A percentile compares a stretch with the other conserved stretches of the same genome.
phyloP scores from a whole-genome alignment of 2,113 vertebrate species.

The Cariama cristata region DNA sequence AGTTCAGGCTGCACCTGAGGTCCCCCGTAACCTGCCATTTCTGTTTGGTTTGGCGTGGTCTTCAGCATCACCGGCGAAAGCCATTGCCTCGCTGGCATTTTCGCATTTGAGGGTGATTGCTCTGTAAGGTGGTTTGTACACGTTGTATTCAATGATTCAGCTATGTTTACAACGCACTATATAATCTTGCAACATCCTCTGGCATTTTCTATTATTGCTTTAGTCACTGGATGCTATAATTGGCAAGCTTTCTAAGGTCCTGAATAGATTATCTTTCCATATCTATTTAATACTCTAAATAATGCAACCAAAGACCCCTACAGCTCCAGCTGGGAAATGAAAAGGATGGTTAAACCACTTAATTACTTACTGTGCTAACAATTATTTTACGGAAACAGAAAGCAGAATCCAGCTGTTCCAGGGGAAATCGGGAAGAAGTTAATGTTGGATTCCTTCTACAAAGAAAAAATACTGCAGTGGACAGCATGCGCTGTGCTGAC shows the following conservation, averaged over 20 bases:
- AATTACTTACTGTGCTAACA: conserved; percentile 16
- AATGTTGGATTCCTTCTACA: neutral
- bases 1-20: neutral
- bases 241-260: conserved; percentile 11
- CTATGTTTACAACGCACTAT: neutral
- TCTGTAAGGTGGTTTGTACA: neutral
- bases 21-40: neutral
- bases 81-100: neutral
- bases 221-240: neutral
- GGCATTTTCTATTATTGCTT: neutral
- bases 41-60: neutral
- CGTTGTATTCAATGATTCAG: neutral
- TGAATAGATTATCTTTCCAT: conserved; percentile 14
- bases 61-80: neutral
- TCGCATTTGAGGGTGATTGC: neutral
- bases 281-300: conserved; percentile 28
- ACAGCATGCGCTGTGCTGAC: neutral
- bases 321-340: conserved; percentile 16
- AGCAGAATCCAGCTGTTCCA: neutral
- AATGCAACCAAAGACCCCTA: neutral
- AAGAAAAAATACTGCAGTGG: neutral
- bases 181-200: conserved; percentile 2
- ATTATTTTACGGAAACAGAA: neutral
- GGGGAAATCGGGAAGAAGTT: neutral
- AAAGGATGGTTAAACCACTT: conserved; percentile 8